Evolutionary conservation across 2,113 vertebrate species (phyloP).

Genomic region (Microcebus jonahi): DNA sequence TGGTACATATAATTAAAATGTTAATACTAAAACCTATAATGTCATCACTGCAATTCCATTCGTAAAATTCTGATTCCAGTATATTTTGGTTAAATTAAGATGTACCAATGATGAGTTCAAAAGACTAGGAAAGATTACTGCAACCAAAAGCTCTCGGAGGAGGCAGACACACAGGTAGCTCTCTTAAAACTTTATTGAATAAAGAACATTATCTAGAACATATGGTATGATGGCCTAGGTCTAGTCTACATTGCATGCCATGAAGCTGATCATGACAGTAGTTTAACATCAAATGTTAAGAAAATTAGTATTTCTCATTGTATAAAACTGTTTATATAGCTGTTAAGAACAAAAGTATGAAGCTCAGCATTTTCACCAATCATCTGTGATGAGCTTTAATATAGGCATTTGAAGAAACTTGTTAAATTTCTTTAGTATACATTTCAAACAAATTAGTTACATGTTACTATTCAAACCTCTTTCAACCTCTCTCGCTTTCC

Average conservation of each 20-base stretch:
- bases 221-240: conserved; percentile 84
- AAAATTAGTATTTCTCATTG: conserved; percentile 84
- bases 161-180: neutral
- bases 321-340: conserved; percentile 82
- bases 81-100: conserved; percentile 56
- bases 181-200: conserved; percentile 93
- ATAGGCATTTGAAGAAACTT: conserved; percentile 80
- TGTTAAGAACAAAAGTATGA: conserved; percentile 84
- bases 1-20: conserved; percentile 49
- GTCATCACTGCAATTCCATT: neutral
- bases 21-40: conserved; percentile 33
- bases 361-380: conserved; percentile 75
- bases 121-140: neutral
- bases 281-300: conserved; percentile 88
- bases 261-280: conserved; percentile 90
- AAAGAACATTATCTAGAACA: conserved; percentile 89
- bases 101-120: conserved; percentile 39
- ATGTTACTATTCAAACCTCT: conserved; percentile 87
- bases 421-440: conserved; percentile 82
- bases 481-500: conserved; percentile 89
- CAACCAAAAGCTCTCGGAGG: conserved; percentile 20
- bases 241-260: conserved; percentile 88
- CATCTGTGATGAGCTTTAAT: conserved; percentile 78
- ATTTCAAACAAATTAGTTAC: conserved; percentile 95
- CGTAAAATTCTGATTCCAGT: conserved; percentile 51